Conservation (phyloP, 2,797 vertebrate species). For the Enteromius unitaeniatus region DNA sequence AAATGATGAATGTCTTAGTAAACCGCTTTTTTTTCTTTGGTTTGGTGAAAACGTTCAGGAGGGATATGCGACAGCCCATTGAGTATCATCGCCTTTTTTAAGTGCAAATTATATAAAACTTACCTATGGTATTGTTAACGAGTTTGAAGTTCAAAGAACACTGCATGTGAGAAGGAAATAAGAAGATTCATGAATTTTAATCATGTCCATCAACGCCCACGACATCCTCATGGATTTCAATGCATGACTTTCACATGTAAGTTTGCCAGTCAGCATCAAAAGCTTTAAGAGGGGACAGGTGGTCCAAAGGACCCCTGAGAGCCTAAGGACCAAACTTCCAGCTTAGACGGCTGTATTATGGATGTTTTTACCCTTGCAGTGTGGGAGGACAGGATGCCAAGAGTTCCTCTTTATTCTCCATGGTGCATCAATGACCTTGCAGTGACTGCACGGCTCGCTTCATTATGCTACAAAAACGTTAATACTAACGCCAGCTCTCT, state of each 20-base stretch:
- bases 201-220: constrained; percentile 46
- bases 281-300: constrained; percentile 51
- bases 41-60: constrained; percentile 44
- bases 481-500: constrained; percentile 12
- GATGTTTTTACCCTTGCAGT: constrained; percentile 50
- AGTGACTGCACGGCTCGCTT: constrained; percentile 19
- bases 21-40: constrained; percentile 46
- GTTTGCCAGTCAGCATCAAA: constrained; percentile 45
- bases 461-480: constrained; percentile 45
- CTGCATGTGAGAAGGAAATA: constrained; percentile 38
- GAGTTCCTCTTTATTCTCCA: constrained; percentile 47
- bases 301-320: constrained; percentile 26
- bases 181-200: constrained; percentile 51
- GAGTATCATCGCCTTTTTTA: neutral
- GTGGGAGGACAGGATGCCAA: constrained; percentile 40
- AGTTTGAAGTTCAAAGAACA: constrained; percentile 11
- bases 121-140: constrained; percentile 3
- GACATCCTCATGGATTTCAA: constrained; percentile 25
- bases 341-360: constrained; percentile 34
- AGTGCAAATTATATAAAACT: neutral
- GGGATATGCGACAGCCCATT: constrained; percentile 25
- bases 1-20: constrained; percentile 66
- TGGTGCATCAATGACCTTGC: constrained; percentile 43
- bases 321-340: constrained; percentile 27
- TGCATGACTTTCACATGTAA: constrained; percentile 44